Conservation (phyloP, 2,797 vertebrate species). For the Peromyscus eremicus region DNA sequence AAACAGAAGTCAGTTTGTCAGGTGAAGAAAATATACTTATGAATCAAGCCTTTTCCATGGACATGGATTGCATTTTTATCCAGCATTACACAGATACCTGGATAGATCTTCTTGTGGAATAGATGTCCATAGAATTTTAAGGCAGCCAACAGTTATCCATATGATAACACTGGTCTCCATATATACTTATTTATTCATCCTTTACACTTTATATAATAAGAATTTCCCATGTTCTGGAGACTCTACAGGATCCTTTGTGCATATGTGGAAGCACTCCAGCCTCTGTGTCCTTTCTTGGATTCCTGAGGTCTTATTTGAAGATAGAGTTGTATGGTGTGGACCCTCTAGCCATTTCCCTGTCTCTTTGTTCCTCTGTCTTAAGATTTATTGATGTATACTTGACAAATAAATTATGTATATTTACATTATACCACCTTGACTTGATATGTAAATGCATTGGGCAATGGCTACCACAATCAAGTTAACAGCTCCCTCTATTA, state of each 20-base stretch:
- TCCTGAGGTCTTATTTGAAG: neutral
- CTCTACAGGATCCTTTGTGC: neutral
- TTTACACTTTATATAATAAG: neutral
- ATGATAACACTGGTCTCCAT: neutral
- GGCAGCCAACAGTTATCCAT: neutral
- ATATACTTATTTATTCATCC: neutral
- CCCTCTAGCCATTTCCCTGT: neutral
- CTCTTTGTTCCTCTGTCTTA: neutral
- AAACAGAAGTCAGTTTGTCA: accelerated
- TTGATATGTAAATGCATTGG: too few relatives aligned
- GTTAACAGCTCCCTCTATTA: neutral
- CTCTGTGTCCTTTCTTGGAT: neutral
- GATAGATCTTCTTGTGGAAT: neutral
- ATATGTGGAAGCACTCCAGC: neutral
- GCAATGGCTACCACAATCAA: neutral
- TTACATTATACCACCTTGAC: neutral
- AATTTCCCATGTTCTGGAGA: neutral
- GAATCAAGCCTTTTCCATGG: slow-evolving; percentile 11
- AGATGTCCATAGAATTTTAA: neutral
- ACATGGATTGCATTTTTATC: neutral
- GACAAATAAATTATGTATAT: neutral
- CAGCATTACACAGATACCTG: neutral
- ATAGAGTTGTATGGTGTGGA: neutral
- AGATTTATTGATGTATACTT: neutral
- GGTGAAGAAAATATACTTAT: slow-evolving; percentile 56